Evolutionary conservation across 2,888 invertebrate species (phyloP).

Genomic region (Elaeidobius kamerunicus): DNA sequence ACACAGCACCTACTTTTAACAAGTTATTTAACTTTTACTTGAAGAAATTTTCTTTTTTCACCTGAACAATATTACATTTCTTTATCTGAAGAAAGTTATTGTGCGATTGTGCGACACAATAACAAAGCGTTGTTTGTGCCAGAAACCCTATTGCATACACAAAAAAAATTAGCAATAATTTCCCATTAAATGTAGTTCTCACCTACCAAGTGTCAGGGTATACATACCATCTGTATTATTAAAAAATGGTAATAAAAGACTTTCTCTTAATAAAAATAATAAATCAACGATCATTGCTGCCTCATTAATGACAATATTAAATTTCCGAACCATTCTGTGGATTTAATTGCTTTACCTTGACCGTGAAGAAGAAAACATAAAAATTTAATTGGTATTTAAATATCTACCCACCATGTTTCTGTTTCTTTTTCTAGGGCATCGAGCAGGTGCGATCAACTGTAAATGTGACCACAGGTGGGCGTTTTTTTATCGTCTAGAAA

Average conservation of each 20-base stretch:
- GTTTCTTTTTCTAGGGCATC: slow-evolving; percentile 23
- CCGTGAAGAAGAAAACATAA: slow-evolving; percentile 3
- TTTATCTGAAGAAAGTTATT: slow-evolving; percentile 17
- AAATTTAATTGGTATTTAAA: slow-evolving; percentile 5
- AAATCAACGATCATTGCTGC: slow-evolving; percentile 7
- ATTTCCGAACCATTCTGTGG: slow-evolving; percentile 3
- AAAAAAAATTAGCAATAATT: slow-evolving; percentile 22
- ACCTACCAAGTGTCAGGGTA: slow-evolving; percentile 10
- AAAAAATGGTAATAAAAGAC: slow-evolving; percentile 9
- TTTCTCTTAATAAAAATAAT: slow-evolving; percentile 13
- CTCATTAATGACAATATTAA: slow-evolving; percentile 6
- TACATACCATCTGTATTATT: slow-evolving; percentile 1
- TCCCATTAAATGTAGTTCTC: slow-evolving; percentile 16
- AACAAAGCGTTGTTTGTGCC: slow-evolving; percentile 20
- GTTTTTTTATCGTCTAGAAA: slow-evolving; percentile 15
- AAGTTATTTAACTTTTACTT: too few species aligned
- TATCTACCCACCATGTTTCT: slow-evolving; percentile 6
- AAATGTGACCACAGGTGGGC: slow-evolving; percentile 22
- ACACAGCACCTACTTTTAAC: too few species aligned
- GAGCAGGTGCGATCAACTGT: slow-evolving; percentile 25
- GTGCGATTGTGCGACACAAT: slow-evolving; percentile 5
- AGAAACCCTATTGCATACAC: slow-evolving; percentile 22
- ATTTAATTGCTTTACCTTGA: slow-evolving; percentile 17
- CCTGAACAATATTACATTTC: too few species aligned
- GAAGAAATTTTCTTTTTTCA: too few species aligned